Evolutionary conservation across 2,888 invertebrate species (phyloP).

Genomic region (Cerceris rybyensis): DNA sequence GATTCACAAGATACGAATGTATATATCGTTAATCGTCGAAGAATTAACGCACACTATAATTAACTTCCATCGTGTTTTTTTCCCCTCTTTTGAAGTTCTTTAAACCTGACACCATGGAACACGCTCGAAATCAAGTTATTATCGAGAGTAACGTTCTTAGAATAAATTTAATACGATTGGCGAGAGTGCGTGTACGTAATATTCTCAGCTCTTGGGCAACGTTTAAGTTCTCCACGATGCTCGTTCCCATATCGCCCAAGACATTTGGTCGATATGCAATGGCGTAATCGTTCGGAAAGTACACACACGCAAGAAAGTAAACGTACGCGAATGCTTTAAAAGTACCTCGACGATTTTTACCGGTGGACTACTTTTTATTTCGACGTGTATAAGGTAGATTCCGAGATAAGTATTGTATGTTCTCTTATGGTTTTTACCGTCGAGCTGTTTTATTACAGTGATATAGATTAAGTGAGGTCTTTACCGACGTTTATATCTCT

Average conservation of each 20-base stretch:
- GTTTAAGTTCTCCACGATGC: conserved; percentile 52
- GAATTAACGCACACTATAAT: no score
- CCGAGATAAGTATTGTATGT: not conserved
- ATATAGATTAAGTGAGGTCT: no score
- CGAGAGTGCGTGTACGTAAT: conserved; percentile 68
- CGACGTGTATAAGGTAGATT: not conserved
- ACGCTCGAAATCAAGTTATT: conserved; percentile 27
- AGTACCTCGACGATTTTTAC: not conserved
- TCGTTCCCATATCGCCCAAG: conserved; percentile 73
- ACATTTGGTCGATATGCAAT: conserved; percentile 54
- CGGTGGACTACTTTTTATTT: not conserved
- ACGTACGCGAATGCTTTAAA: not conserved
- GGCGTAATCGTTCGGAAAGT: conserved; percentile 39
- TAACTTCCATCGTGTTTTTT: no score
- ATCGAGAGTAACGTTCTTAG: conserved; percentile 31
- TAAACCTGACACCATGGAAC: not conserved
- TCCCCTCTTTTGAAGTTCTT: not conserved
- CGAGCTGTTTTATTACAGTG: no score
- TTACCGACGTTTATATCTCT: no score
- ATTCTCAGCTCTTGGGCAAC: conserved; percentile 68
- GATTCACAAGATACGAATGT: no score
- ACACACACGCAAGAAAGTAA: conserved; percentile 11
- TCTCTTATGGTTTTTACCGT: no score
- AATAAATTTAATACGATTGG: conserved; percentile 38
- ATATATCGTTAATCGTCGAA: no score